Evolutionary conservation across 2,888 invertebrate species (phyloP).

Genomic region (Lingula anatina): DNA sequence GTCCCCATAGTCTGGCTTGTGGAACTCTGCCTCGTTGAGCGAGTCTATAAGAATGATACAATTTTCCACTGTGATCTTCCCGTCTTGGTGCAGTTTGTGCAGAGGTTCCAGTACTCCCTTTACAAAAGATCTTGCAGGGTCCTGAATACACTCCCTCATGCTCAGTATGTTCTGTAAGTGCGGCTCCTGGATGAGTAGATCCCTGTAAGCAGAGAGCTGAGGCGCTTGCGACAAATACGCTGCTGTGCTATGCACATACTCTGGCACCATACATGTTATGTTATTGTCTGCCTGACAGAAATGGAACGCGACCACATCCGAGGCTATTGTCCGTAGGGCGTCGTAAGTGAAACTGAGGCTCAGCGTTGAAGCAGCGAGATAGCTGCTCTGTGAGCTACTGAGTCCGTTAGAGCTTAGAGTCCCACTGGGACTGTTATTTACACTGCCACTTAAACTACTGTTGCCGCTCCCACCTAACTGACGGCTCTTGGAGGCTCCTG

Average conservation of each 20-base stretch:
- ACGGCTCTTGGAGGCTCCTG: too few species aligned
- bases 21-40: conserved; percentile 92
- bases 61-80: conserved; percentile 63
- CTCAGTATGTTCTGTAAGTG: conserved; percentile 73
- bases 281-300: conserved; percentile 93
- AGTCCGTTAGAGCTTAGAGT: conserved; percentile 20
- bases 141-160: conserved; percentile 84
- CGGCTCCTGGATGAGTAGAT: conserved; percentile 78
- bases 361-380: conserved; percentile 21
- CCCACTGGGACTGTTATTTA: conserved; percentile 30
- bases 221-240: conserved; percentile 92
- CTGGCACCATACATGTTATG: conserved; percentile 90
- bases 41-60: conserved; percentile 86
- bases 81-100: conserved; percentile 51
- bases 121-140: conserved; percentile 78
- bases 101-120: conserved; percentile 83
- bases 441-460: too few species aligned
- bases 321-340: conserved; percentile 59
- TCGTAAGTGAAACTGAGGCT: conserved; percentile 31
- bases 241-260: conserved; percentile 90
- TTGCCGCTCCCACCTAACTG: too few species aligned
- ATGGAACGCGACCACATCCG: conserved; percentile 88
- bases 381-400: too few species aligned
- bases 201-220: conserved; percentile 78
- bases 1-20: conserved; percentile 88